Evolutionary conservation across 2,888 invertebrate species (phyloP), one percentile per base, ranked within the genome.

Genomic region (Ophion ellenae): DNA sequence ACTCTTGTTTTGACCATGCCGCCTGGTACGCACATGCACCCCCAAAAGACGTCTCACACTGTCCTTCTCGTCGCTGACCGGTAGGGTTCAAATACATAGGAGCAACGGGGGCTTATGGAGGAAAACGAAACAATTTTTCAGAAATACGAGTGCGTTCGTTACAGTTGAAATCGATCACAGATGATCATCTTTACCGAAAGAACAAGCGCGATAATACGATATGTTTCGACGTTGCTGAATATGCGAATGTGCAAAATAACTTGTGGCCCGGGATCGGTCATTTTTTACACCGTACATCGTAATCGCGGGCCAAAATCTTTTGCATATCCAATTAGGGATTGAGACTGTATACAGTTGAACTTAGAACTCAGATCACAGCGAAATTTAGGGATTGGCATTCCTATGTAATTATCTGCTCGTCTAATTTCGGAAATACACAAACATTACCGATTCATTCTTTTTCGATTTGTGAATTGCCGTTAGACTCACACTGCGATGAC

Each of bases 1-100:
- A 81, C 81, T 67, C 80, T 36, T 69, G 78, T 74, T 81, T 59
- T 57, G 40, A 20, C 9, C 57, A 36, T 40, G 64, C 71, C 57
- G 57, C 47, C 14, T 20, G 53, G 57, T 66, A 67, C 10, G 40
- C 57, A 36, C 20, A 47, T 28, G 14, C 47, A 70, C 24, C 24
- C 24, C 24, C 7, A 14, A 6, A 28, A 28, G 17, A 5, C 36
- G 6, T n/a, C 9, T 17, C 45, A 4, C 45, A 28, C 24, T 47
- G 11, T 47, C 47, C 47, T 47, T 47, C 47, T 14, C 14, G 14
- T 47, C 14, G 47, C 32, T 4, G 32, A 32, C 32, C 0, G 32
- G 4, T 32, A 32, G 32, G 32, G 4, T 32, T 4, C 45, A 57
- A 59, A 14, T 14, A 28, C 10, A 28, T 28, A 32, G 53, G 45